phyloP scores from a whole-genome alignment of 2,888 invertebrate species.

The Psylliodes chrysocephalus region DNA sequence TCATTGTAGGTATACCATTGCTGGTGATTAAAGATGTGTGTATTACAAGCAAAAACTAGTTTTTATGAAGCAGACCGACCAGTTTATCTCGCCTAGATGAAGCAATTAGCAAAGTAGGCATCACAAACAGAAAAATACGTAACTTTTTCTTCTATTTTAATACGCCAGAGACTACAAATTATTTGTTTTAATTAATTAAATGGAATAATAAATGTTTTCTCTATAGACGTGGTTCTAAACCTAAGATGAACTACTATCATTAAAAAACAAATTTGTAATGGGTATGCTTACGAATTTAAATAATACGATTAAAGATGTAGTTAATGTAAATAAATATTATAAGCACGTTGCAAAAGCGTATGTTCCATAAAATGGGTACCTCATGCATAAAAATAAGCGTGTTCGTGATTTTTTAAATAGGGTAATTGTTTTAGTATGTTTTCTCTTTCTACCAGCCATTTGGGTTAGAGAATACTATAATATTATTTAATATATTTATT shows the following conservation, averaged over 20 bases:
- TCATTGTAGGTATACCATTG: neutral
- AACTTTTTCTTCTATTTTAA: conserved; percentile 16
- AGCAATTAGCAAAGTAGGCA: conserved; percentile 26
- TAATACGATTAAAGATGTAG: neutral
- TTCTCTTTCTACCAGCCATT: conserved; percentile 17
- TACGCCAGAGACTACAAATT: neutral
- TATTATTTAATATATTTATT: no score
- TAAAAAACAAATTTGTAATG: neutral
- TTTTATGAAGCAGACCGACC: neutral
- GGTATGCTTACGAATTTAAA: neutral
- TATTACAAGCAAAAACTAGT: conserved; percentile 17
- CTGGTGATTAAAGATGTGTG: conserved; percentile 6
- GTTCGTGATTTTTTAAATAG: conserved; percentile 9
- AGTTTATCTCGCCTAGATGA: conserved; percentile 25
- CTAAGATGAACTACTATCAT: no score
- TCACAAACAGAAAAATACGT: conserved; percentile 20
- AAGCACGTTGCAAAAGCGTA: conserved; percentile 16
- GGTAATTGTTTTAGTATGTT: conserved; percentile 14
- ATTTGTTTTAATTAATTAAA: no score
- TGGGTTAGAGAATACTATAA: no score
- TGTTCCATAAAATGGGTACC: conserved; percentile 8
- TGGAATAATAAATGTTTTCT: no score
- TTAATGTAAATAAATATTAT: conserved; percentile 6
- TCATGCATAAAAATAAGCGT: conserved; percentile 21
- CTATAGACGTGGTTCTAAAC: no score